Evolutionary conservation across 1,140 invertebrate species (phyloP).

Genomic region (Meloidogyne floridensis): DNA sequence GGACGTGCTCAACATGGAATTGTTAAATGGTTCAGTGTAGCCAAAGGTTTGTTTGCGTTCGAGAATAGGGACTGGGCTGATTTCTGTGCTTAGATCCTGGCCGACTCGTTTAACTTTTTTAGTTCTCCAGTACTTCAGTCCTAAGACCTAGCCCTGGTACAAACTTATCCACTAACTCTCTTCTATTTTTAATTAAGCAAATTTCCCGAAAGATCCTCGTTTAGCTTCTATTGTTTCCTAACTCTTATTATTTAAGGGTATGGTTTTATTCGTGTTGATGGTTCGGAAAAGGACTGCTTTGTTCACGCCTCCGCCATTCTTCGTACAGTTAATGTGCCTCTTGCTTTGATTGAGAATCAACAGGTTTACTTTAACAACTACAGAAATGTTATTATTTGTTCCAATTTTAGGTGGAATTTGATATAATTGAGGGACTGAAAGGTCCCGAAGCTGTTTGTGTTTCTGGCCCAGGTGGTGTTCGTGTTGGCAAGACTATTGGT

Average conservation of each 20-base stretch:
- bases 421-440: slow-evolving; percentile 96
- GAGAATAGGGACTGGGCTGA: too few relatives aligned
- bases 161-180: too few relatives aligned
- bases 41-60: slow-evolving; percentile 21
- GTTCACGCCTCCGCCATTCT: slow-evolving; percentile 93
- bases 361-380: slow-evolving; percentile 65
- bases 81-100: too few relatives aligned
- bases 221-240: too few relatives aligned
- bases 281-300: slow-evolving; percentile 99
- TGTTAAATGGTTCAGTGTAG: slow-evolving; percentile 38
- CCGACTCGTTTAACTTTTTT: too few relatives aligned
- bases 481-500: slow-evolving; percentile 19
- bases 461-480: slow-evolving; percentile 50
- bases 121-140: too few relatives aligned
- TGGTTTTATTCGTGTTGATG: slow-evolving; percentile 96
- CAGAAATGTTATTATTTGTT: background rate
- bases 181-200: too few relatives aligned
- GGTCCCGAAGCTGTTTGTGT: slow-evolving; percentile 57
- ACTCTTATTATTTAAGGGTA: slow-evolving; percentile 76
- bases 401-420: slow-evolving; percentile 81
- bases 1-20: slow-evolving; percentile 28
- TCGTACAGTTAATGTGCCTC: slow-evolving; percentile 92
- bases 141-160: too few relatives aligned
- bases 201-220: too few relatives aligned
- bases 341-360: slow-evolving; percentile 96